Percentiles rank a stretch among this genome's conserved stretches.
These are phyloP conservation scores for Epistrophella euchroma DNA, from an alignment of 2,888 invertebrate species.

Conservation along the genomic window DNA sequence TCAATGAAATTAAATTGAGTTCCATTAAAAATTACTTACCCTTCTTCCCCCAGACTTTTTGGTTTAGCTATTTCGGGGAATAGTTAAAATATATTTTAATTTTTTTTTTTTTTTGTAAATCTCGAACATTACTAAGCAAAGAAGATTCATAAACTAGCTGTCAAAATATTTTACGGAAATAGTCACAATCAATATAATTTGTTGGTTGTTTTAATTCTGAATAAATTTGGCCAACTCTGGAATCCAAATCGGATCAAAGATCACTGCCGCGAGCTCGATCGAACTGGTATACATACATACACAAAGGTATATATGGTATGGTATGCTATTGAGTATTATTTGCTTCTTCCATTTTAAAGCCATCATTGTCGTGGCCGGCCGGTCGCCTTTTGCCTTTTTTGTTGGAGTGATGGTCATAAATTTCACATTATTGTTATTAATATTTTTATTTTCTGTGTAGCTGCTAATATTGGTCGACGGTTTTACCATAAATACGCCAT, in stretches of 20 bases:
- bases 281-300: background rate
- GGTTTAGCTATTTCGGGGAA: conserved; percentile 45
- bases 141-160: conserved; percentile 77
- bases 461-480: conserved; percentile 74
- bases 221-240: conserved; percentile 72
- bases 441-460: conserved; percentile 75
- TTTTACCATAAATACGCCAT: conserved; percentile 70
- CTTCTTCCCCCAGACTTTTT: background rate
- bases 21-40: conserved; percentile 59
- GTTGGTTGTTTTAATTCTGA: conserved; percentile 75
- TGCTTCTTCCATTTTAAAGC: conserved; percentile 42
- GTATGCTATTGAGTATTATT: background rate
- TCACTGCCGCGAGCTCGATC: conserved; percentile 38
- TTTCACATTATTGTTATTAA: conserved; percentile 74
- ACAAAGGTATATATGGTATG: background rate
- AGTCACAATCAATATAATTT: conserved; percentile 77
- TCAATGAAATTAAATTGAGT: conserved; percentile 57
- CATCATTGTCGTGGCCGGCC: conserved; percentile 39
- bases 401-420: conserved; percentile 56
- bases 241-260: conserved; percentile 66
- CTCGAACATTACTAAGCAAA: conserved; percentile 35
- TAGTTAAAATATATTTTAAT: conserved; percentile 47
- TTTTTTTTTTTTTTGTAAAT: conserved; percentile 35
- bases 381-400: conserved; percentile 11
- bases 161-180: conserved; percentile 78